Conservation (phyloP, 2,888 invertebrate genomes). For the Orthosia incerta region DNA sequence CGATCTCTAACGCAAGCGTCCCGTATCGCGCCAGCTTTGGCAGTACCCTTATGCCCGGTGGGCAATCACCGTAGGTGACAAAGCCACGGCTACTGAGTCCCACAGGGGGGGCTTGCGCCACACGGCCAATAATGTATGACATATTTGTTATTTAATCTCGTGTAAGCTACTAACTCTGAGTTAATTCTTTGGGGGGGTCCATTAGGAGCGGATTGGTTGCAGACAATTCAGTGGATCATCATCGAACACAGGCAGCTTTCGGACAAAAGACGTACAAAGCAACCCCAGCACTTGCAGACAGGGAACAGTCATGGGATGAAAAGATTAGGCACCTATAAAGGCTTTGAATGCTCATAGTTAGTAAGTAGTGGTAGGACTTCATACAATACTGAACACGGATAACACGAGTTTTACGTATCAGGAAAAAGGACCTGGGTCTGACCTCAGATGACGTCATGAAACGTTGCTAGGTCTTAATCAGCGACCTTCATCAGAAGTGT, state of each 20-base stretch:
- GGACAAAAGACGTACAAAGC: not conserved
- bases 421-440: constrained; percentile 45
- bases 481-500: constrained; percentile 44
- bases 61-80: too few relatives aligned
- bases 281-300: not conserved
- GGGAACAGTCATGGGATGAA: not conserved
- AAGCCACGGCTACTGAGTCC: too few relatives aligned
- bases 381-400: not conserved
- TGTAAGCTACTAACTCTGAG: too few relatives aligned
- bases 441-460: constrained; percentile 42
- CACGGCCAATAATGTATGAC: too few relatives aligned
- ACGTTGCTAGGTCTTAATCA: constrained; percentile 40
- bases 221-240: not conserved
- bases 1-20: too few relatives aligned
- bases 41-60: too few relatives aligned
- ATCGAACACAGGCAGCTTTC: not conserved
- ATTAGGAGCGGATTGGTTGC: not conserved
- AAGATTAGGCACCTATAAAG: not conserved
- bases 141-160: too few relatives aligned
- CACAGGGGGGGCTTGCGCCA: too few relatives aligned
- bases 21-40: too few relatives aligned
- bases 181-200: too few relatives aligned
- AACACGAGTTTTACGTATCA: constrained; percentile 5
- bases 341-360: too few relatives aligned
- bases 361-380: too few relatives aligned